Evolutionary conservation across 53 echinoderm and acorn worm genomes (phyloP), one percentile per base, ranked within the genome.

Genomic region (Arbacia lixula): DNA sequence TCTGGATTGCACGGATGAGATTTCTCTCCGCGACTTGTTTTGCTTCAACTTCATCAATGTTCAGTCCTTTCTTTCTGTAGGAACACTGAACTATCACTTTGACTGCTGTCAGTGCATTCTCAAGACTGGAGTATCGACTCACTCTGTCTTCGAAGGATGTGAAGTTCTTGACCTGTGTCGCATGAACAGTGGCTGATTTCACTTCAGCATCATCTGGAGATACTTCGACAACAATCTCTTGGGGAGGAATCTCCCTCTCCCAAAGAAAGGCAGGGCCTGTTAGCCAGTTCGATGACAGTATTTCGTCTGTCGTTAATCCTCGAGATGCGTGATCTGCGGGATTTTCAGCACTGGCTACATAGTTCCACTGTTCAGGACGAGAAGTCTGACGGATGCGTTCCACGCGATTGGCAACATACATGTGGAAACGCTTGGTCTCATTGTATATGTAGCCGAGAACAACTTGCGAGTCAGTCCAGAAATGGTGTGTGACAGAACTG

Each of bases 381-480:
- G 88, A 61, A 3, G 27, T 52, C 3, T 80, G 65, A 66, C 88
- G 49, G 72, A 92, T 92, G 24, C 66, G 60, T 22, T 92, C 88
- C 20, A 92, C 87, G 63, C 92, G 46, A 55, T 92, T 92, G 19
- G 89, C 92, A 0, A 92, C 86, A 68, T 54, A 92, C 17, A 68
- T 76, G 57, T 92, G 89, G 71, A 89, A 89, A 31, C 84, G 53
- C 29, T 51, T 22, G 11, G 89, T 53, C 12, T 92, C 86, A 64
- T 89, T 92, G 46, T 64, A 54, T 17, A 92, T 83, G 76, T 92
- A 92, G 3, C 87, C 86, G 9, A 92, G 9, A 26, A 92, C 89
- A 2, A 89, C 92, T 38, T 83, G 66, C 5, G 86, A 86, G 42
- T 92, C 89, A 6, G 89, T 92, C 89, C 89, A 92, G 60, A 61